Percentiles rank a stretch among this genome's conserved stretches.
phyloP scores from a whole-genome alignment of 2,888 invertebrate genomes.

The Metellina segmentata region DNA sequence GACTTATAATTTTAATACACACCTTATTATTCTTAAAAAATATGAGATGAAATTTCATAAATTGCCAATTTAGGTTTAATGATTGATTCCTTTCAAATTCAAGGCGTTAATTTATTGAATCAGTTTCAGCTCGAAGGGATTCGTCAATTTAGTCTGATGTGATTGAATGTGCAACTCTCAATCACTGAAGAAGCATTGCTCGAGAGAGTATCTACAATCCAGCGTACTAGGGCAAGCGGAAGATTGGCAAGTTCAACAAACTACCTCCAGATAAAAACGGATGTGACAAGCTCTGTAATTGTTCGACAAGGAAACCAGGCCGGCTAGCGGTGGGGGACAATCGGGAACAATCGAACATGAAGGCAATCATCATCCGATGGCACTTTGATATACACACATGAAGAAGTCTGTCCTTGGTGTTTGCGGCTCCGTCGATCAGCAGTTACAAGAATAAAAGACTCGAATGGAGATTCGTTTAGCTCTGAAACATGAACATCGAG shows the following conservation, averaged over 20 bases:
- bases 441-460: slow-evolving; percentile 70
- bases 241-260: not conserved
- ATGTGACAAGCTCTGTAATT: slow-evolving; percentile 52
- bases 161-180: too few relatives aligned
- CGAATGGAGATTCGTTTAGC: slow-evolving; percentile 31
- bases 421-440: not conserved
- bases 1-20: too few relatives aligned
- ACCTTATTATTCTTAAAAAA: too few relatives aligned
- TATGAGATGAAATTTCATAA: too few relatives aligned
- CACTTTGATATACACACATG: slow-evolving; percentile 49
- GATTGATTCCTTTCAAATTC: too few relatives aligned
- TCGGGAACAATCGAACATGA: slow-evolving; percentile 18
- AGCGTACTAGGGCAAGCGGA: not conserved
- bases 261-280: not conserved
- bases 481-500: slow-evolving; percentile 63
- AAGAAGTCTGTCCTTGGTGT: slow-evolving; percentile 8
- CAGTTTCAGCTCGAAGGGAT: too few relatives aligned
- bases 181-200: too few relatives aligned
- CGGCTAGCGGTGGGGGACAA: not conserved
- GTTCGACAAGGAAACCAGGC: not conserved
- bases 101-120: too few relatives aligned
- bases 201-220: not conserved
- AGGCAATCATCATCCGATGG: slow-evolving; percentile 39
- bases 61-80: too few relatives aligned
- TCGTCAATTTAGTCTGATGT: too few relatives aligned